Evolutionary conservation across 2,888 invertebrate genomes (phyloP).

Genomic region (Melikaiella ostensackeni): DNA sequence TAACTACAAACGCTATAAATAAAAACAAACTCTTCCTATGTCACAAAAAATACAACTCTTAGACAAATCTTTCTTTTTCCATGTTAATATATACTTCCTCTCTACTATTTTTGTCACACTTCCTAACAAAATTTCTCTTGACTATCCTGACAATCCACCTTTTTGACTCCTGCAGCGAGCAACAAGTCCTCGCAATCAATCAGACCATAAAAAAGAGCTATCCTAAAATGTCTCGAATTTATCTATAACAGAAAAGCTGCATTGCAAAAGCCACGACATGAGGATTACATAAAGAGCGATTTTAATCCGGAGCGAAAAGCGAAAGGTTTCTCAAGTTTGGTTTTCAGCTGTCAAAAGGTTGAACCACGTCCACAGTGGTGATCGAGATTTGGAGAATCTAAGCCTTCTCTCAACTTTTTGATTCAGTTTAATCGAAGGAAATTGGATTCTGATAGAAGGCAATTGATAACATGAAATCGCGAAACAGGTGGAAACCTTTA

Average conservation of each 20-base stretch:
- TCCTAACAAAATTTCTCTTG: neutral
- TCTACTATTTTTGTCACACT: neutral
- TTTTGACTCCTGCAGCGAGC: neutral
- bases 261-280: neutral
- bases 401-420: neutral
- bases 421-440: neutral
- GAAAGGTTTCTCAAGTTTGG: neutral
- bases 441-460: neutral
- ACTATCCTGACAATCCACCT: neutral
- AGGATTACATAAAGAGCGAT: constrained; percentile 11
- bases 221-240: neutral
- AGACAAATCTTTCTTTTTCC: neutral
- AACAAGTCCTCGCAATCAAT: neutral
- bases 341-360: constrained; percentile 18
- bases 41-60: neutral
- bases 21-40: neutral
- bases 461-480: neutral
- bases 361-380: constrained; percentile 5
- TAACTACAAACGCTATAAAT: neutral
- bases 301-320: constrained; percentile 13
- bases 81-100: neutral
- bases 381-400: neutral
- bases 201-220: neutral
- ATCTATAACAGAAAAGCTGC: neutral
- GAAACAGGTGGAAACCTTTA: constrained; percentile 55